phyloP scores from a whole-genome alignment of 1,140 invertebrate genomes.

The Rhopalosiphum padi region DNA sequence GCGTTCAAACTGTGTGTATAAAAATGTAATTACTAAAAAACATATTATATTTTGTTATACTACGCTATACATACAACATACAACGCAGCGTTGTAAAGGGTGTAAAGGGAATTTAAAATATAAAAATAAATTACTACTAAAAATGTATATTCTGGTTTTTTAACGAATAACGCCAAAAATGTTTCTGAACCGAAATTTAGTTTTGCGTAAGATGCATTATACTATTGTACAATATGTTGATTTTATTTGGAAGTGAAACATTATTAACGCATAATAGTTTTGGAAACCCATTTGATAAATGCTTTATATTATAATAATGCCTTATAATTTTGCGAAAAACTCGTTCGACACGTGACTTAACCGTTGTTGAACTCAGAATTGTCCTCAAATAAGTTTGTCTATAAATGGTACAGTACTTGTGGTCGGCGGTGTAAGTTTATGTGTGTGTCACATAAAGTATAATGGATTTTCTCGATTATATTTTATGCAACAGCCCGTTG shows the following conservation, averaged over 20 bases:
- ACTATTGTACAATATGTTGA: not conserved
- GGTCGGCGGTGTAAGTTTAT: not conserved
- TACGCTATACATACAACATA: not conserved
- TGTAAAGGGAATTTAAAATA: not conserved
- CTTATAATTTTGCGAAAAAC: not conserved
- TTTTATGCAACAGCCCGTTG: not conserved
- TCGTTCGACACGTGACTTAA: not conserved
- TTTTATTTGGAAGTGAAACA: not conserved
- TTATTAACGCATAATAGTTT: not conserved
- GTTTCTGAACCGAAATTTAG: not conserved
- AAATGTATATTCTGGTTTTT: not conserved
- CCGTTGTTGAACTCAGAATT: not conserved
- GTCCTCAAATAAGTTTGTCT: not conserved
- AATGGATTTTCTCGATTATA: not conserved
- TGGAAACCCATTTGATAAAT: not conserved
- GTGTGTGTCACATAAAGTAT: not conserved
- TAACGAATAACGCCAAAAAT: not conserved
- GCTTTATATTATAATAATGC: not conserved
- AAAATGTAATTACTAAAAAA: not conserved
- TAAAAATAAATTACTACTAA: not conserved
- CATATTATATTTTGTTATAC: not conserved
- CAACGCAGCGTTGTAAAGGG: not conserved
- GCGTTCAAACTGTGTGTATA: not conserved
- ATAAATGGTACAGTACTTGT: not conserved
- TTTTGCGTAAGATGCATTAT: not conserved